phyloP scores from a whole-genome alignment of 2,888 invertebrate genomes.

The Bhutanitis thaidina region DNA sequence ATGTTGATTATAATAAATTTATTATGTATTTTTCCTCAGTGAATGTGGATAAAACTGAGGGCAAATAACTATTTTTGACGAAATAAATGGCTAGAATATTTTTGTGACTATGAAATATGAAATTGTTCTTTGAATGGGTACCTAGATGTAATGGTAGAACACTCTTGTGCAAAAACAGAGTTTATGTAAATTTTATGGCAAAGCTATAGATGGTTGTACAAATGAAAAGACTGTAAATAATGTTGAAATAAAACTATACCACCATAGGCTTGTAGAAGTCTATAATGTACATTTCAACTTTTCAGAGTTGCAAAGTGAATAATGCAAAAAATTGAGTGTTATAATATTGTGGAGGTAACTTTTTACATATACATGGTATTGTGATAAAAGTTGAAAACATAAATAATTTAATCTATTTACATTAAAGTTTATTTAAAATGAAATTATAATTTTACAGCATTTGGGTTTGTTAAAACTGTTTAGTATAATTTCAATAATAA shows the following conservation, averaged over 20 bases:
- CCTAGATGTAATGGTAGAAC: slow-evolving; percentile 55
- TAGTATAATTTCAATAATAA: no score
- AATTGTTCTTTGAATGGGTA: slow-evolving; percentile 68
- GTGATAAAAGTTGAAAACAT: not conserved
- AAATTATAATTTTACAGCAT: no score
- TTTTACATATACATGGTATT: not conserved
- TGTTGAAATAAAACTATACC: slow-evolving; percentile 33
- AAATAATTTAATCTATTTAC: no score
- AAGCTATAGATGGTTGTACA: slow-evolving; percentile 64
- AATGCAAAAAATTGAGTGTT: not conserved
- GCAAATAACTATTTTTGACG: slow-evolving; percentile 72
- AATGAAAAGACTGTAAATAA: slow-evolving; percentile 71
- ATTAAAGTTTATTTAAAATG: no score
- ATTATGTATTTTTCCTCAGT: slow-evolving; percentile 71
- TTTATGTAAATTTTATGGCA: slow-evolving; percentile 49
- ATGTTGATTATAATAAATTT: slow-evolving; percentile 76
- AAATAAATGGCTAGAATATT: slow-evolving; percentile 68
- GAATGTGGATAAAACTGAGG: slow-evolving; percentile 61
- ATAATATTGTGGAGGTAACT: not conserved
- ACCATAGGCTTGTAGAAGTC: slow-evolving; percentile 21
- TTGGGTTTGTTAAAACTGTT: no score
- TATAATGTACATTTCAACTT: slow-evolving; percentile 10
- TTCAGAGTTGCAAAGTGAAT: not conserved
- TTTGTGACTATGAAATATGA: slow-evolving; percentile 71
- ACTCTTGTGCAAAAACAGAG: slow-evolving; percentile 48